Conservation (phyloP, 2,888 invertebrate genomes). For the Eupithecia vulgata region DNA sequence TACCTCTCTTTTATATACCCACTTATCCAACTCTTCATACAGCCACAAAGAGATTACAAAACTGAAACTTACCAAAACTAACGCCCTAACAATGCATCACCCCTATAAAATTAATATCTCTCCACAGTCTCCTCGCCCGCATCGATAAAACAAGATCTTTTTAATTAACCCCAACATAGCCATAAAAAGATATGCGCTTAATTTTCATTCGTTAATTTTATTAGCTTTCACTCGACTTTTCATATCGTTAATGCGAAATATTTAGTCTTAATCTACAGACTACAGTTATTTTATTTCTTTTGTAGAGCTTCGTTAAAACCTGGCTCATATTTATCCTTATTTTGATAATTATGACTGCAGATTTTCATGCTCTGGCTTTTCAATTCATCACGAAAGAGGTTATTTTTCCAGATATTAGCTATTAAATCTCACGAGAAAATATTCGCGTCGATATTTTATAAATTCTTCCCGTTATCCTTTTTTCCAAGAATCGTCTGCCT, state of each 20-base stretch:
- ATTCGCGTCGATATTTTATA: background rate
- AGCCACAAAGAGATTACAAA: background rate
- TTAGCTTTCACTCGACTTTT: background rate
- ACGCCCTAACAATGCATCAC: background rate
- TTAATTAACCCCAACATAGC: constrained; percentile 42
- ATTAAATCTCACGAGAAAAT: background rate
- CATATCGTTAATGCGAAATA: background rate
- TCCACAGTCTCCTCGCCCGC: background rate
- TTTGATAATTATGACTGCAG: background rate
- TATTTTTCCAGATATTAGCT: background rate
- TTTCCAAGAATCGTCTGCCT: background rate
- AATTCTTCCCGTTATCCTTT: background rate
- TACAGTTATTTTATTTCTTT: background rate
- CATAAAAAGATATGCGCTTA: constrained; percentile 38
- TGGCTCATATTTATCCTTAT: background rate
- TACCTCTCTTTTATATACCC: too few species aligned
- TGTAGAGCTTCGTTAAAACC: background rate
- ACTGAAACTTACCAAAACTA: background rate
- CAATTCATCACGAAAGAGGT: background rate
- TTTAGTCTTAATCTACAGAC: background rate
- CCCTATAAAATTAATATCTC: constrained; percentile 10
- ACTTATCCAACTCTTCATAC: too few species aligned
- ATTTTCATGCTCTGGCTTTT: background rate
- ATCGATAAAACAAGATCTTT: constrained; percentile 37
- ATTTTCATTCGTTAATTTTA: background rate